Base-by-base conservation (phyloP, 2,888 invertebrate genomes). In the Melolontha melolontha region DNA sequence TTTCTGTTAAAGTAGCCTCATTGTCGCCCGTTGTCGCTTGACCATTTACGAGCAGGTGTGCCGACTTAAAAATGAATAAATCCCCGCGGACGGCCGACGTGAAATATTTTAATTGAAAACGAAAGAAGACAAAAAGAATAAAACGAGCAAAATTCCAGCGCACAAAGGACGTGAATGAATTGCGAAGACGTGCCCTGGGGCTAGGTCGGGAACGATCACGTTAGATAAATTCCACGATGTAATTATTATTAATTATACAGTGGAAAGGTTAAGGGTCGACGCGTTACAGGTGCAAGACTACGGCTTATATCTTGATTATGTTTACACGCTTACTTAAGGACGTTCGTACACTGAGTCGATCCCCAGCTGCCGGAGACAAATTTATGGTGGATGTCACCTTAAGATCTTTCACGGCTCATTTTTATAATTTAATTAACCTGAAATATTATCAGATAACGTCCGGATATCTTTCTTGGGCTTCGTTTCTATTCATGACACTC, bases 191-290 rank as follows among this genome's bases (percentile, higher is more conserved):
- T 34, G 14, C 11, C 40, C 42, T 16, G 27, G 27, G 47, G 49
- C 50, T 22, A 14, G n/a, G 55, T 8, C 41, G 55, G 11, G 47
- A 17, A 47, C 51, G 52, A 68, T 68, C 62, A 64, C 57, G 49
- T 68, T 64, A 66, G 66, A 57, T 64, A 52, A 62, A 70, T 70
- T 67, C 67, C 64, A 40, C 51, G 42, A 42, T 59, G 67, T 70
- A 66, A 69, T 70, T 71, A 67, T 71, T 69, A 71, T 69, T 70
- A 73, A 73, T 73, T 71, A 71, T 70, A 66, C 42, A 65, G 69
- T 55, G 66, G 65, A 70, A 64, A 65, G 71, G 66, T 70, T 63
- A 66, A 52, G 63, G 71, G 69, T 73, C 65, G 66, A 63, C 44
- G 64, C 44, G 52, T 63, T 62, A 62, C 73, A 72, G 69, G 71